Evolutionary conservation across 1,140 invertebrate species (phyloP), one percentile per base, ranked within the genome.

Genomic region (Papilio xuthus): DNA sequence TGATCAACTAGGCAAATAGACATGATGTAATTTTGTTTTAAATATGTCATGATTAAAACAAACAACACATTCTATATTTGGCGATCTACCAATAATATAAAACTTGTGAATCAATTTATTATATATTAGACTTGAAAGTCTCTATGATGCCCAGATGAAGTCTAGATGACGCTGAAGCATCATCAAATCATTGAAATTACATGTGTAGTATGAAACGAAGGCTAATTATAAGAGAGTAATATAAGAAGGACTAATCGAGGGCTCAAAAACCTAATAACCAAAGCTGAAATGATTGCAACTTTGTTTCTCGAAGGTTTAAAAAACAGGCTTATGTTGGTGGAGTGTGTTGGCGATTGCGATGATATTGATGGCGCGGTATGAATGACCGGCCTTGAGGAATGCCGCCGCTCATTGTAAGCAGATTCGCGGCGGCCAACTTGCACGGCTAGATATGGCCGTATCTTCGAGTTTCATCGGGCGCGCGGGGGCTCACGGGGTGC

Each of bases 301-400:
- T 28, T 67, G 26, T 67, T 26, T 67, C 60, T 67, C 26, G 13
- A 67, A 67, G 60, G 28, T 67, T 67, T 67, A 23, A 67, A 50
- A 67, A 67, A 67, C 60, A 32, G 23, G 60, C 12, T 67, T 32
- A 60, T 60, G 56, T 60, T 60, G 10, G 20, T 67, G 23, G 71
- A 26, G 42, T n/a, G 10, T 23, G 42, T 26, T 42, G 32, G 32
- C 37, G 20, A 53, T 20, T 53, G 41, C 42, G 42, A 44, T 42
- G 37, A 44, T 37, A 32, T 75, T 56, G 73, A 28, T 56, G 73
- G 73, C 50, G 20, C 23, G 83, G 84, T 84, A 86, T 85, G 84
- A 89, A 88, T 79, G 87, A 86, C 84, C 88, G 88, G 88, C 88
- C 88, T 91, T 91, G 86, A 90, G 89, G 88, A 90, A 90, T 86